Percentiles rank a stretch among this genome's conserved stretches.
phyloP scores from a whole-genome alignment of 2,113 vertebrate species.

The Thymallus thymallus region DNA sequence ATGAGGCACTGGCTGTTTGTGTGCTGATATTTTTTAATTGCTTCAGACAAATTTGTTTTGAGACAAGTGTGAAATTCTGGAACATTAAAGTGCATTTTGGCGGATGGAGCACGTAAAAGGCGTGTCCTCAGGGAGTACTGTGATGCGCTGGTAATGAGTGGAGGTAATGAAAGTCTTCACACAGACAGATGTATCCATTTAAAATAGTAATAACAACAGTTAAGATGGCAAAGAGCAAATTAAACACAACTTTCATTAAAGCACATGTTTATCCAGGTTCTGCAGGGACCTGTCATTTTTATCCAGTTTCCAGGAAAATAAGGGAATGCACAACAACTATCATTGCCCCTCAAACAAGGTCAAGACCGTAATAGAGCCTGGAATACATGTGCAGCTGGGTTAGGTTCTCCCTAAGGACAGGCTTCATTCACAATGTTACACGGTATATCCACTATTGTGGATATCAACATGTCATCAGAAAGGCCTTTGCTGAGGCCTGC shows the following conservation, averaged over 20 bases:
- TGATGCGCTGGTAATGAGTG: conserved; percentile 75
- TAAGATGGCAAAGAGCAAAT: conserved; percentile 79
- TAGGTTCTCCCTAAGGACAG: conserved; percentile 47
- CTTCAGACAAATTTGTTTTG: conserved; percentile 80
- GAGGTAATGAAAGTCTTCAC: conserved; percentile 81
- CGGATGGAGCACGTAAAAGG: conserved; percentile 77
- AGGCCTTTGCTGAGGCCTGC: no score
- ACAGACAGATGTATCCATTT: conserved; percentile 82
- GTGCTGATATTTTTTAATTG: conserved; percentile 78
- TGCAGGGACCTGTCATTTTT: conserved; percentile 67
- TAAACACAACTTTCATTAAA: conserved; percentile 71
- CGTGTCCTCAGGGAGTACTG: conserved; percentile 73
- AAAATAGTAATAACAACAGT: conserved; percentile 80
- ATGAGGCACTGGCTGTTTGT: conserved; percentile 60
- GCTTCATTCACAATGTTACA: conserved; percentile 1
- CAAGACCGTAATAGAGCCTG: conserved; percentile 59
- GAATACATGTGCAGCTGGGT: conserved; percentile 51
- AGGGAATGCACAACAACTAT: conserved; percentile 53
- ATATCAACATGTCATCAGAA: no score
- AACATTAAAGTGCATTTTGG: conserved; percentile 75
- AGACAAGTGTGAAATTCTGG: conserved; percentile 67
- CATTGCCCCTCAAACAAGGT: conserved; percentile 72
- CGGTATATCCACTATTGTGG: no score
- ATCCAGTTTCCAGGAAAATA: conserved; percentile 57
- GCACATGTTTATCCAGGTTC: conserved; percentile 69